Evolutionary conservation across 2,113 vertebrate genomes (phyloP).

Genomic region (Sitta europaea): DNA sequence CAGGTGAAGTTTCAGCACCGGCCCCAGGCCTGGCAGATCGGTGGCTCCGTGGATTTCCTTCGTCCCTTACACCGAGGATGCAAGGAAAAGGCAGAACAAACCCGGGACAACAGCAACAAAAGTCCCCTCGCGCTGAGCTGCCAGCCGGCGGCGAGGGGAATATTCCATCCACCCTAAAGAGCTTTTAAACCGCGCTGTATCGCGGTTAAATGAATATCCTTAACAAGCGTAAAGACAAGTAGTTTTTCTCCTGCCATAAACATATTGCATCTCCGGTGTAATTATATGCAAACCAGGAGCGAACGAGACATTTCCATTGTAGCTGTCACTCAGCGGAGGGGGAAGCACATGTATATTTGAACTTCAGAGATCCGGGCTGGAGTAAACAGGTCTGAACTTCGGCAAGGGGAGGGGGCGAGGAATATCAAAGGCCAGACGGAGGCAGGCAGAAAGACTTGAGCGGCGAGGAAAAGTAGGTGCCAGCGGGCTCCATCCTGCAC

Average conservation of each 20-base stretch:
- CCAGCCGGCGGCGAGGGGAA: neutral
- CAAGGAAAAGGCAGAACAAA: neutral
- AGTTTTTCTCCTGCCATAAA: conserved; percentile 66
- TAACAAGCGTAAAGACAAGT: conserved; percentile 56
- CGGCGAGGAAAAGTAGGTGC: neutral
- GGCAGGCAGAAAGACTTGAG: neutral
- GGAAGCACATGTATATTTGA: conserved; percentile 67
- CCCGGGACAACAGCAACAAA: neutral
- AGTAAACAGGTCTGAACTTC: conserved; percentile 69
- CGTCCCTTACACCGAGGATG: neutral
- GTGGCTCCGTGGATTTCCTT: neutral
- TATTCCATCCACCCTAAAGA: conserved; percentile 12
- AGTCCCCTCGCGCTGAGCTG: neutral
- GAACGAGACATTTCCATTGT: conserved; percentile 70
- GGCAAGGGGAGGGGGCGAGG: conserved; percentile 14
- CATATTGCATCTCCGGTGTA: conserved; percentile 59
- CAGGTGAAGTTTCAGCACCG: neutral
- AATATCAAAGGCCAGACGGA: neutral
- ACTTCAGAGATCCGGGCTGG: conserved; percentile 64
- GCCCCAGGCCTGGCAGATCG: neutral
- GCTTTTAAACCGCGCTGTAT: conserved; percentile 26
- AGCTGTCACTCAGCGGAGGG: conserved; percentile 65
- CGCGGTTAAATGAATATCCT: conserved; percentile 28
- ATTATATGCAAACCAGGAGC: conserved; percentile 71
- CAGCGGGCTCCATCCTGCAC: neutral